phyloP scores from a whole-genome alignment of 2,888 invertebrate genomes.

The Drosophila rubida region DNA sequence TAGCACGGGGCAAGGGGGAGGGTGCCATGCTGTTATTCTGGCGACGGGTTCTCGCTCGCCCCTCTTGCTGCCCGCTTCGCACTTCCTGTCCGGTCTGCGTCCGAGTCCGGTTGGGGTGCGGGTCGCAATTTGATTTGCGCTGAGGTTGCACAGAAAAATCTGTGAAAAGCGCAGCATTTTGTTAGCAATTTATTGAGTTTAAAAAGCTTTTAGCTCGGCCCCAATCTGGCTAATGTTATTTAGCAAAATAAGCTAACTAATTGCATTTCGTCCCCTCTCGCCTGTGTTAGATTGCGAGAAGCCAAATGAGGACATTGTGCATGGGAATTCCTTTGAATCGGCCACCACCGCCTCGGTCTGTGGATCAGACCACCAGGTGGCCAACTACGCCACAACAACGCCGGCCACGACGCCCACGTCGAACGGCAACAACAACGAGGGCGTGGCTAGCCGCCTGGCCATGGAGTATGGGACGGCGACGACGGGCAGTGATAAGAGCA shows the following conservation, averaged over 20 bases:
- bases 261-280: constrained; percentile 43
- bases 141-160: constrained; percentile 42
- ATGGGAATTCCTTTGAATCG: constrained; percentile 78
- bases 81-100: constrained; percentile 49
- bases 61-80: constrained; percentile 12
- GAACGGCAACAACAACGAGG: constrained; percentile 60
- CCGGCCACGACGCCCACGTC: neutral
- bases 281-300: constrained; percentile 80
- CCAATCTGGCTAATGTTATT: constrained; percentile 39
- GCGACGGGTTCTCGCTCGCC: constrained; percentile 40
- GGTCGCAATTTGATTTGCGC: constrained; percentile 53
- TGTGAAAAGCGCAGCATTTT: constrained; percentile 35
- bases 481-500: constrained; percentile 82
- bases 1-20: neutral
- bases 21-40: constrained; percentile 7
- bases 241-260: constrained; percentile 33
- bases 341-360: constrained; percentile 79
- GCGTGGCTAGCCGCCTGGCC: constrained; percentile 65
- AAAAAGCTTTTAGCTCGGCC: constrained; percentile 64
- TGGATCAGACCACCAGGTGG: constrained; percentile 83
- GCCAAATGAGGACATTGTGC: constrained; percentile 77
- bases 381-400: constrained; percentile 78
- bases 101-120: constrained; percentile 15
- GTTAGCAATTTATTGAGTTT: constrained; percentile 66
- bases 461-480: constrained; percentile 68